Base-by-base conservation (phyloP, 1,140 invertebrate species). In the Lepidostoma basale region DNA sequence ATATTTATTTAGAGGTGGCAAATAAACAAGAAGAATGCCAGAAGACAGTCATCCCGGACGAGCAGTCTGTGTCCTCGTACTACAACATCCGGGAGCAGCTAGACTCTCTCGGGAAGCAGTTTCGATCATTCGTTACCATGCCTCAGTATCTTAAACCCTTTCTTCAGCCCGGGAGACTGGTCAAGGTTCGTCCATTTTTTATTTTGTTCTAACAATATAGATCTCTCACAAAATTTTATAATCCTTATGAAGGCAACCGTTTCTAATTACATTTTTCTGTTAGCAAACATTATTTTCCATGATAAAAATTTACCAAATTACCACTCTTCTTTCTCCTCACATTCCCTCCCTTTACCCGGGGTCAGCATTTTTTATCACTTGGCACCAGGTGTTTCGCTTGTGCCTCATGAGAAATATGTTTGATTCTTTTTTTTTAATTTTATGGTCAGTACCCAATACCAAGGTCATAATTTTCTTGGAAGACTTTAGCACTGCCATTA, bases 101-200 rank as follows among this genome's bases (percentile, higher is more conserved):
- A 18, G 88, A 93, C 42, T 77, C 84, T 3, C 83, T 98, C 26
- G 86, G 86, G 10, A 82, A 83, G 47, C 88, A 96, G 75, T 93
- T 96, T 78, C 84, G 90, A 25, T 83, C 79, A 1, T 96, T 87
- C 80, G 85, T 98, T 62, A 94, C 92, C 0, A 89, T 90, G 74
- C 94, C 97, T 0, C 86, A 93, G 75, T 95, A 98, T 79, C 79
- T 98, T 12, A 83, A 98, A 49, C 96, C 96, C 0, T 99, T 98
- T 83, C 80, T 99, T 67, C 94, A 98, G 78, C 91, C 95, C 0
- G 98, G 98, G 3, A 85, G 98, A 74, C 81, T 99, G 74, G 85
- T 99, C 3, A 94, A 96, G 82, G 94, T 96, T 82, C 68, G 68
- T 75, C 68, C 10, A 5, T 33, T n/a, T n/a, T n/a, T 8, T 33